A percentile compares a stretch with the other conserved stretches of the same genome.
Evolutionary conservation across 2,113 vertebrate species (phyloP).

Genomic region (Microtus oregoni): DNA sequence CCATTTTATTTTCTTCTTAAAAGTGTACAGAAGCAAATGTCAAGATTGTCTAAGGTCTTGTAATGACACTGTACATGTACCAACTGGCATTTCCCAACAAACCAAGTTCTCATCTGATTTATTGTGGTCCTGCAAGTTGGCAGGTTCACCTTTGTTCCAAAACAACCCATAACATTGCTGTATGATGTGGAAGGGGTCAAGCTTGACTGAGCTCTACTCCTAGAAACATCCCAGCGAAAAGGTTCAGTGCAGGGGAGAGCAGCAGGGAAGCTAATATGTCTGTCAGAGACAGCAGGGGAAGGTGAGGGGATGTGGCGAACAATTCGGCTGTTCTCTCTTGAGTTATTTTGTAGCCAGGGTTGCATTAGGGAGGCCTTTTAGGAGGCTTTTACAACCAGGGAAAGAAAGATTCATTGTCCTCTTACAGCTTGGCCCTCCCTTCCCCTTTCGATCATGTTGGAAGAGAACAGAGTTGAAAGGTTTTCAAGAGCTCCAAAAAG

Average conservation of each 20-base stretch:
- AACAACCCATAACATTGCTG: neutral
- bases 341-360: neutral
- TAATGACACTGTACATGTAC: neutral
- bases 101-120: neutral
- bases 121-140: neutral
- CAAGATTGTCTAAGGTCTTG: neutral
- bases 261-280: neutral
- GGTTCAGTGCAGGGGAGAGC: neutral
- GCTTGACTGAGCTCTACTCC: neutral
- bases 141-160: neutral
- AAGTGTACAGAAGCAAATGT: neutral
- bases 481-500: neutral
- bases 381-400: conserved; percentile 22
- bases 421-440: neutral
- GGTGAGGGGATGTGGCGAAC: neutral
- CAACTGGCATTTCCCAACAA: neutral
- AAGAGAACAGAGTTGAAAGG: neutral
- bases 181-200: neutral
- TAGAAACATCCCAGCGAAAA: neutral
- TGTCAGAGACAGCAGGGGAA: neutral
- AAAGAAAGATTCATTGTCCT: neutral
- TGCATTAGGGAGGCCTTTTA: neutral
- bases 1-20: neutral
- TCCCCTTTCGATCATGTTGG: neutral
- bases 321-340: neutral